Conservation (phyloP, 2,797 vertebrate genomes). For the Sandelia bainsii region DNA sequence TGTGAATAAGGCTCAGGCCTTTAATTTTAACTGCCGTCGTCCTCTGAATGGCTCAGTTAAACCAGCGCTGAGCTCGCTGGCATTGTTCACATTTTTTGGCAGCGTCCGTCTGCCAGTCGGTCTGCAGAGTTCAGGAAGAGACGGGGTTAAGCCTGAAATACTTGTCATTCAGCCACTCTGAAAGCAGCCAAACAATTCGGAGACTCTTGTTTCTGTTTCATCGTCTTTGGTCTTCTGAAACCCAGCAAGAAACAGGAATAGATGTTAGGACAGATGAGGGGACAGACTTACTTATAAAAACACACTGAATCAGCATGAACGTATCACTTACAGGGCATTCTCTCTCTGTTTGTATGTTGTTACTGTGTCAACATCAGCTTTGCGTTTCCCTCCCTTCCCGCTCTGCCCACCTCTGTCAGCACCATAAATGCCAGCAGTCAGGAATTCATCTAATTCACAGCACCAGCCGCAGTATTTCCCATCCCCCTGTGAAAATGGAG, state of each 20-base stretch:
- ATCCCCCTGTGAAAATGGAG: conserved; percentile 66
- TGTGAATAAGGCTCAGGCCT: conserved; percentile 30
- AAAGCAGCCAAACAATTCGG: conserved; percentile 37
- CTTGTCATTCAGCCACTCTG: conserved; percentile 25
- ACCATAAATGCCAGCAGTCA: conserved; percentile 67
- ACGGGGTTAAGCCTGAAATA: conserved; percentile 34
- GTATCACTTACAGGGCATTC: conserved; percentile 1
- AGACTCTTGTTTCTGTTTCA: conserved; percentile 37
- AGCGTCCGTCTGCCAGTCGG: conserved; percentile 20
- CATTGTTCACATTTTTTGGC: conserved; percentile 66
- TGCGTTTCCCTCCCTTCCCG: conserved; percentile 6
- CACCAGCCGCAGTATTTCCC: conserved; percentile 66
- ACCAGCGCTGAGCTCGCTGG: conserved; percentile 36
- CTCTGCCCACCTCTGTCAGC: conserved; percentile 22
- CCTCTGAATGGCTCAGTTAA: conserved; percentile 55
- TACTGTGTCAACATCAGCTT: conserved; percentile 54
- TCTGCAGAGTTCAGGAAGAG: conserved; percentile 45
- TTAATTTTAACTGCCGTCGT: conserved; percentile 46
- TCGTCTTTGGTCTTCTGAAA: conserved; percentile 17
- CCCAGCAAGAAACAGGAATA: conserved; percentile 7
- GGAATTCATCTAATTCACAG: conserved; percentile 66
- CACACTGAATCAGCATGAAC: neutral
- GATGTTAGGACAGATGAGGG: conserved; percentile 1
- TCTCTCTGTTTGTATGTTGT: conserved; percentile 11
- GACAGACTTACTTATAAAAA: neutral